Base-by-base conservation (phyloP, 2,113 vertebrate genomes). In the Numenius arquata region DNA sequence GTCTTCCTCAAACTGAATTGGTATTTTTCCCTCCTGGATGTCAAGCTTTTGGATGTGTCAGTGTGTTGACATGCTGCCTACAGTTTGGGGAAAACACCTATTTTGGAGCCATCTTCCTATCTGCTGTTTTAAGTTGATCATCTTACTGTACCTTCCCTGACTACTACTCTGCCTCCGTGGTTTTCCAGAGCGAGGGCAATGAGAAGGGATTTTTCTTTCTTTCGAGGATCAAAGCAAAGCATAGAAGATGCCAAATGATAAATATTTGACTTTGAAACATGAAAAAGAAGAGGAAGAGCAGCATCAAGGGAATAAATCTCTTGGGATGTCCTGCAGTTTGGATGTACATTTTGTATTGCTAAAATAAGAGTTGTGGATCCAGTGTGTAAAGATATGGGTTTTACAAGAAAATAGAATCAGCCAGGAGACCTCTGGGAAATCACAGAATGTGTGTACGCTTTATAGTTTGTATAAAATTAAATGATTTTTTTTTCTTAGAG, bases 401-500 rank as follows among this genome's bases (percentile, higher is more conserved):
- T 96, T 95, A 95, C 63, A 77, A 84, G 88, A 85, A 91, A 93
- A 92, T n/a, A 79, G 61, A 93, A 87, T 89, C 61, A 90, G 58
- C 30, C 40, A 84, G 53, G 20, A 90, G 94, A 85, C 97, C 95
- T 85, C 77, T 83, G 98, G 97, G 97, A 98, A 97, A 98, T 98
- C 96, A 98, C 68, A 93, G 52, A 81, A 90, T 89, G 81, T 98
- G 84, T 97, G 95, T 97, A 94, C 84, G 26, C 83, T 97, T 97
- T 97, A 97, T 90, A 22, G 56, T 91, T 97, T 97, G 85, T 97
- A 95, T 94, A 97, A 94, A 97, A 97, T 97, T 92, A 98, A 98
- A 96, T 94, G 62, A 8, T 71, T 27, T 92, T 58, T 89, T 29
- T 16, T 68, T 53, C 79, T 87, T 92, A 74, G 83, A 92, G 75